Evolutionary conservation across 2,797 vertebrate genomes (phyloP), one percentile per base, ranked within the genome.

Genomic region (Moxostoma hubbsi): DNA sequence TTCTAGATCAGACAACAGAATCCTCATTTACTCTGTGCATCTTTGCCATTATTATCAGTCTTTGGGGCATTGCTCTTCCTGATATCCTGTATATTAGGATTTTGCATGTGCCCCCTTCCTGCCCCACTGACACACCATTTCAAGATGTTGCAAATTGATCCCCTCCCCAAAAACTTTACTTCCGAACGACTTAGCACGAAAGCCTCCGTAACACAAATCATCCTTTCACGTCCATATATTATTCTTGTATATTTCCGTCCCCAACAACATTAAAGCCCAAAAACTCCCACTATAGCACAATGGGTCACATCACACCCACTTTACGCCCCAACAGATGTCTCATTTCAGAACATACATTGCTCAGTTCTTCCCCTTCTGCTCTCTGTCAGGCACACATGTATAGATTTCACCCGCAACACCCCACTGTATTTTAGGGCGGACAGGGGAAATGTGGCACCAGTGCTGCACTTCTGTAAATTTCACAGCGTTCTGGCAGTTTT

Each of bases 241-340:
- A 77, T 63, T 70, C n/a, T 63, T 78, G 15, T 70, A 78, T 70
- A 78, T 70, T 51, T 63, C n/a, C 49, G 49, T 77, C 72, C 71
- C 55, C 67, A 54, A 80, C 80, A 76, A 77, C 75, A 75, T 83
- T 75, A 51, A 62, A 82, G 81, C 73, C 18, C 86, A 82, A 86
- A 86, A 77, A 83, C 67, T 84, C 75, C 85, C 84, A 80, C 84
- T 43, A n/a, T n/a, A 64, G 74, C 77, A 77, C 74, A 66, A 71
- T 67, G n/a, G 50, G 79, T 82, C 45, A 51, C 66, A 63, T 73
- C 84, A 75, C 78, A 7, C 1, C 77, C 80, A 81, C 82, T 80
- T 76, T 36, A 63, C 81, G 79, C 11, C 62, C 71, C 79, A 89
- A 86, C 90, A 94, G 88, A 92, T 92, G 89, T 87, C 86, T 43